Evolutionary conservation across 2,113 vertebrate genomes (phyloP).

Genomic region (Pseudopodoces humilis): DNA sequence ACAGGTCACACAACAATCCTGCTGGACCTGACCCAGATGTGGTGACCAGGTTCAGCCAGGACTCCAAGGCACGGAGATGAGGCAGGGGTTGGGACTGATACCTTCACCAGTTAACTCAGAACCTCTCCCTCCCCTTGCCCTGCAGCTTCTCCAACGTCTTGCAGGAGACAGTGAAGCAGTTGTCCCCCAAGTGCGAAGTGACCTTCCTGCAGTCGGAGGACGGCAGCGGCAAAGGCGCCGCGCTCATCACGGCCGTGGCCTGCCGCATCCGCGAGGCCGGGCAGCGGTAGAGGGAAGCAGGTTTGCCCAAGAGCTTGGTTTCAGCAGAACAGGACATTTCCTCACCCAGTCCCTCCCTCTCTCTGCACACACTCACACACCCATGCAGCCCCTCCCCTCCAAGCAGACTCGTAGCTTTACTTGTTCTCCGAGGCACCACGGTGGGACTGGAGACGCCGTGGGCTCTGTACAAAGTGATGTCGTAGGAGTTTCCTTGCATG

Average conservation of each 20-base stretch:
- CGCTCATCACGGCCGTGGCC: conserved; percentile 93
- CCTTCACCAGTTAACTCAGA: rapidly evolving
- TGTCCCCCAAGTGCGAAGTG: conserved; percentile 90
- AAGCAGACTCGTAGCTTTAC: conserved; percentile 28
- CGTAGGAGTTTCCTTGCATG: background rate
- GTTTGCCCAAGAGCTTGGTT: background rate
- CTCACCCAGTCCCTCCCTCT: background rate
- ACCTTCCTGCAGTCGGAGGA: conserved; percentile 93
- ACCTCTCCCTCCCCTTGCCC: background rate
- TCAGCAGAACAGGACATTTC: background rate
- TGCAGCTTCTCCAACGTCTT: conserved; percentile 88
- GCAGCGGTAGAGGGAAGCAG: conserved; percentile 66
- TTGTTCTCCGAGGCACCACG: background rate
- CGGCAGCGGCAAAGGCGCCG: conserved; percentile 94
- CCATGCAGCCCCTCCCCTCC: background rate
- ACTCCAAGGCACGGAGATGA: background rate
- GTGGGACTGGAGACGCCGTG: background rate
- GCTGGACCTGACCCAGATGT: no score
- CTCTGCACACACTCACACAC: background rate
- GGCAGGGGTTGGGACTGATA: background rate
- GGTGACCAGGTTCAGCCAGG: no score
- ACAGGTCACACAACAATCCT: rapidly evolving
- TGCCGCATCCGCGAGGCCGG: conserved; percentile 84
- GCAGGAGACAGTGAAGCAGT: conserved; percentile 83
- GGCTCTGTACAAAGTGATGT: background rate